Conservation (phyloP, 1,140 invertebrate species). For the Drosophila kepulauana region DNA sequence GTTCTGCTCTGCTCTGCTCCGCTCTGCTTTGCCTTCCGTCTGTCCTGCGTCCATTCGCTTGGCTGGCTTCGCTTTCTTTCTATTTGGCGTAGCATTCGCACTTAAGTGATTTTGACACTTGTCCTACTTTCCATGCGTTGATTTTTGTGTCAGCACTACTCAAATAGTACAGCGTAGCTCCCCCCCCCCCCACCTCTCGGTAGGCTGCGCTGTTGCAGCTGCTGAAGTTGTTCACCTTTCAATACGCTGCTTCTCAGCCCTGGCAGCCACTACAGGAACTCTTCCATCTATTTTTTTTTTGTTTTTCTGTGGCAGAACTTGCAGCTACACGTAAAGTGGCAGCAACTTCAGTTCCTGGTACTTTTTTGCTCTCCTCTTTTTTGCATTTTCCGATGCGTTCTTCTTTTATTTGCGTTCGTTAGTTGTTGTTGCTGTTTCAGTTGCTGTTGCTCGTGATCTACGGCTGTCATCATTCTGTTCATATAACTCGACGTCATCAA, state of each 20-base stretch:
- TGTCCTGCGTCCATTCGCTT: constrained; percentile 17
- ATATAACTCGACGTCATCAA: constrained; percentile 76
- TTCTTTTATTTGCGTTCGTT: constrained; percentile 53
- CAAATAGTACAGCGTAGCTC: constrained; percentile 7
- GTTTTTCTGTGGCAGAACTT: constrained; percentile 32
- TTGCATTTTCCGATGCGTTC: constrained; percentile 27
- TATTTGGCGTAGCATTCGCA: constrained; percentile 79
- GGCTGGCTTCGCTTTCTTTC: constrained; percentile 69
- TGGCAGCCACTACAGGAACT: constrained; percentile 39
- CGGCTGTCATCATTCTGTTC: constrained; percentile 74
- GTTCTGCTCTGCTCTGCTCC: background rate
- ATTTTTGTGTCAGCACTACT: constrained; percentile 77
- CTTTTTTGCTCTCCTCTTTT: constrained; percentile 12
- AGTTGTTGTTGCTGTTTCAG: constrained; percentile 29
- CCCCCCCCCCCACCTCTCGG: background rate
- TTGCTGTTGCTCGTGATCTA: constrained; percentile 55
- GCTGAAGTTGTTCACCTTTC: constrained; percentile 79
- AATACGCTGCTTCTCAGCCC: constrained; percentile 56
- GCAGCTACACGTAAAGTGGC: constrained; percentile 44
- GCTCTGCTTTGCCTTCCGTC: constrained; percentile 3
- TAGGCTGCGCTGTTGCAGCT: constrained; percentile 30
- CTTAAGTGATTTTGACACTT: constrained; percentile 83
- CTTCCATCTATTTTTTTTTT: constrained; percentile 25
- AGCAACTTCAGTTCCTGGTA: constrained; percentile 42
- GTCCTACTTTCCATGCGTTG: constrained; percentile 81